These are phyloP conservation scores for Vidua chalybeata DNA, from an alignment of 2,113 vertebrate species.

Conservation along the genomic window DNA sequence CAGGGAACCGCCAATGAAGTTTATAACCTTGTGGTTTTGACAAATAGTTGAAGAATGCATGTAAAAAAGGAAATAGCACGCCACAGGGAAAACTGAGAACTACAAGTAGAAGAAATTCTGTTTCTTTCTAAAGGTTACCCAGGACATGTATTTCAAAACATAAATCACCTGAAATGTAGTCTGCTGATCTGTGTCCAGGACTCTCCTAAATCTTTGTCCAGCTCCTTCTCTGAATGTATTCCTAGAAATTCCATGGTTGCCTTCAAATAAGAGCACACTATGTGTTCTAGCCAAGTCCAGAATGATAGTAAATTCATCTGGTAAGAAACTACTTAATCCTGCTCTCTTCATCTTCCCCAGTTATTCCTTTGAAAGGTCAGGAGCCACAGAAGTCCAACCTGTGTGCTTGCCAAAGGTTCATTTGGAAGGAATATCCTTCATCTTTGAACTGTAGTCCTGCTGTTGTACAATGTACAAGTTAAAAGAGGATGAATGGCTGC, in stretches of 20 bases:
- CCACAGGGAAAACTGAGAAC: not conserved
- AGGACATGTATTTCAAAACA: not conserved
- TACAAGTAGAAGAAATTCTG: not conserved
- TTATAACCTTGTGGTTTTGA: not conserved
- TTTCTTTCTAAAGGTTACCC: not conserved
- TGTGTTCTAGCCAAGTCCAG: not conserved
- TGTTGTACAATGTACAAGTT: not conserved
- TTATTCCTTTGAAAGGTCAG: not conserved
- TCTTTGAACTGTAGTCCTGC: not conserved
- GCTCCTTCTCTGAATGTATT: not conserved
- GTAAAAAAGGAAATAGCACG: not conserved
- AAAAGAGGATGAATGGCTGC: not conserved
- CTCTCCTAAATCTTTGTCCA: not conserved
- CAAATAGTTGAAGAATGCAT: not conserved
- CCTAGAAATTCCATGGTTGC: not conserved
- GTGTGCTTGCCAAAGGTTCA: not conserved
- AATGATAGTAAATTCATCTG: conserved; percentile 10
- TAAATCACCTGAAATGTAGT: not conserved
- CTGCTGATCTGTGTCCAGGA: not conserved
- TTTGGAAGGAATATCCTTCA: not conserved
- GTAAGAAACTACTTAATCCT: not conserved
- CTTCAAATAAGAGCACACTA: not conserved
- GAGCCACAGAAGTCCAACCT: not conserved
- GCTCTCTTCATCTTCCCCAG: not conserved
- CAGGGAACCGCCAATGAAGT: not conserved